Conservation (phyloP, 2,888 invertebrate species). For the Helicoverpa assulta region DNA sequence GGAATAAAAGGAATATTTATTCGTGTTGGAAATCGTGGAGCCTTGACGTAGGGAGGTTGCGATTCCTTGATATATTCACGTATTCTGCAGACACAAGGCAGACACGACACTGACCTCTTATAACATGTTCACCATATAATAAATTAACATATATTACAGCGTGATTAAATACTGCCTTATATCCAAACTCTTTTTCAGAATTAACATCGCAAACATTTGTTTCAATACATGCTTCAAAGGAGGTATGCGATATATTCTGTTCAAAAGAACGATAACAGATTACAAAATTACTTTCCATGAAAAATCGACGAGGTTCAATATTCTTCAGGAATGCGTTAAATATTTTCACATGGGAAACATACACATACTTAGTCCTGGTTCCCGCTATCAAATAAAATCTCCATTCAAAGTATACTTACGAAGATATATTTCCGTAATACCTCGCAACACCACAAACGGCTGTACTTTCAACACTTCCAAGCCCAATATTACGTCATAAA, state of each 20-base stretch:
- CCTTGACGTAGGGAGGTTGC: slow-evolving; percentile 68
- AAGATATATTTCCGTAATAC: slow-evolving; percentile 41
- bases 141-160: slow-evolving; percentile 23
- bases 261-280: too few species aligned
- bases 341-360: background rate
- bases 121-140: slow-evolving; percentile 40
- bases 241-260: too few species aligned
- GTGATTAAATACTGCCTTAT: background rate
- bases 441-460: slow-evolving; percentile 34
- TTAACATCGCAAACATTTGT: background rate
- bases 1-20: slow-evolving; percentile 90
- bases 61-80: slow-evolving; percentile 75
- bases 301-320: background rate
- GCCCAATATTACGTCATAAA: slow-evolving; percentile 57
- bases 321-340: background rate
- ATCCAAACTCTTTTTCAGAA: background rate
- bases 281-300: too few species aligned
- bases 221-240: too few species aligned
- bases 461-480: slow-evolving; percentile 52
- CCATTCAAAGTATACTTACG: background rate
- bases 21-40: slow-evolving; percentile 79
- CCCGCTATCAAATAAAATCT: slow-evolving; percentile 6
- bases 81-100: slow-evolving; percentile 68
- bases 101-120: slow-evolving; percentile 64
- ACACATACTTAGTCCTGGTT: background rate